Base-by-base conservation (phyloP, 2,888 invertebrate genomes). In the Drosophila putrida region DNA sequence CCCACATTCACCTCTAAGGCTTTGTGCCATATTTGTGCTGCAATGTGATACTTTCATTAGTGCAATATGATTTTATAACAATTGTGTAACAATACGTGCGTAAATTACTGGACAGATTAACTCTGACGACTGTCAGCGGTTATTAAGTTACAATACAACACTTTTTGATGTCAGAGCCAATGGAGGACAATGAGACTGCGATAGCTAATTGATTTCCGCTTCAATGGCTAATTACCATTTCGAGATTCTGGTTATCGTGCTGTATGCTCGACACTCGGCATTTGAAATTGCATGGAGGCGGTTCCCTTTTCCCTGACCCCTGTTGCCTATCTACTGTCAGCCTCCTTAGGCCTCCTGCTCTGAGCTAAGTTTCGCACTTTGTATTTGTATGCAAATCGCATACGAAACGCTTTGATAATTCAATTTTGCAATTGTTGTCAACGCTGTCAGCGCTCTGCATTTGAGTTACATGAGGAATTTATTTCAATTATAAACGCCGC, bases 381-480 rank as follows among this genome's bases (percentile, higher is more conserved):
- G 71, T 43, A 60, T 75, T 71, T 63, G 76, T 80, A 89, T 83
- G 89, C 89, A 71, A 71, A 87, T 68, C 67, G 61, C 58, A 67
- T 50, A 80, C 59, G 73, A 67, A 70, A 69, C 57, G 63, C 75
- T 73, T 82, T 79, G 75, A 89, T 88, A 84, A 84, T 89, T 84
- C 69, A 89, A 88, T 84, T 89, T 86, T 49, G 67, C 79, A 88
- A 72, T 84, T 88, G 89, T 83, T 78, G 81, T 67, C 67, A 33
- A 62, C 55, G 41, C 68, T 75, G 89, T 78, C 72, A 70, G 79
- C 71, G 75, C 60, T 87, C 73, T 78, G 71, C 75, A 68, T 78
- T 81, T 70, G 84, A 70, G 87, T 74, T 78, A 84, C 71, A 87
- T 73, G 83, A 78, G 72, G 70, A 87, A 89, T 89, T 87, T 81